Percentiles rank a stretch among this genome's conserved stretches.
Evolutionary conservation across 2,888 invertebrate genomes (phyloP).

Genomic region (Scaptomyza polygonia): DNA sequence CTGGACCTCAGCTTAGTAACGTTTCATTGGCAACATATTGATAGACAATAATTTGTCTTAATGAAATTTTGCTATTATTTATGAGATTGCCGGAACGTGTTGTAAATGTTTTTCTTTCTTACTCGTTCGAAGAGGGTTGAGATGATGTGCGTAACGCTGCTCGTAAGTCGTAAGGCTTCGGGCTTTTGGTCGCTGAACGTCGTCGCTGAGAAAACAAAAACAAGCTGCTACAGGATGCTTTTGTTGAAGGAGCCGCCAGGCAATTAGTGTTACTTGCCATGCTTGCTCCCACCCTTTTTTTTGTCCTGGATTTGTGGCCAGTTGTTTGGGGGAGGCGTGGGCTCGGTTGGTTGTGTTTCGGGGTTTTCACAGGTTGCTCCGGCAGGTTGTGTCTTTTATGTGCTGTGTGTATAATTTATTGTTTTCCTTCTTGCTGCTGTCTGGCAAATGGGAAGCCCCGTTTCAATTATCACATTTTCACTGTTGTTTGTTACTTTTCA

Average conservation of each 20-base stretch:
- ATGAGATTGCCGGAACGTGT: conserved; percentile 83
- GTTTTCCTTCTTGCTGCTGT: conserved; percentile 52
- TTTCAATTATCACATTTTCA: conserved; percentile 71
- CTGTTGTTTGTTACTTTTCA: conserved; percentile 23
- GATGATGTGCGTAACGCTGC: conserved; percentile 31
- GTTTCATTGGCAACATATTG: conserved; percentile 83
- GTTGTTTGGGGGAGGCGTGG: conserved; percentile 33
- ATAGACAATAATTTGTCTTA: conserved; percentile 85
- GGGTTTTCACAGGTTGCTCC: conserved; percentile 41
- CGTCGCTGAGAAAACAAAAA: conserved; percentile 61
- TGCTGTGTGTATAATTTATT: conserved; percentile 75
- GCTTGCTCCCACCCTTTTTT: not conserved
- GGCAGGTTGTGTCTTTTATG: conserved; percentile 72
- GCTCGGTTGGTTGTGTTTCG: conserved; percentile 34
- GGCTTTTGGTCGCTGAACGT: conserved; percentile 18
- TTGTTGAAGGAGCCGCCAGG: conserved; percentile 51
- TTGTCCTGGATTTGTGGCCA: conserved; percentile 50
- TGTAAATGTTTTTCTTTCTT: conserved; percentile 38
- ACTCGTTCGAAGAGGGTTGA: not conserved
- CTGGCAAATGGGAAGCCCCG: conserved; percentile 60
- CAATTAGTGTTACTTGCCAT: conserved; percentile 65
- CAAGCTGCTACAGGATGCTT: conserved; percentile 61
- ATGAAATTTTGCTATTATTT: conserved; percentile 84
- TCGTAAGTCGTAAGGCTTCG: conserved; percentile 51
- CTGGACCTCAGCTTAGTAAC: conserved; percentile 16